These are phyloP conservation scores for Troglohyphantes excavatus DNA, from an alignment of 2,888 invertebrate species.

Conservation along the genomic window DNA sequence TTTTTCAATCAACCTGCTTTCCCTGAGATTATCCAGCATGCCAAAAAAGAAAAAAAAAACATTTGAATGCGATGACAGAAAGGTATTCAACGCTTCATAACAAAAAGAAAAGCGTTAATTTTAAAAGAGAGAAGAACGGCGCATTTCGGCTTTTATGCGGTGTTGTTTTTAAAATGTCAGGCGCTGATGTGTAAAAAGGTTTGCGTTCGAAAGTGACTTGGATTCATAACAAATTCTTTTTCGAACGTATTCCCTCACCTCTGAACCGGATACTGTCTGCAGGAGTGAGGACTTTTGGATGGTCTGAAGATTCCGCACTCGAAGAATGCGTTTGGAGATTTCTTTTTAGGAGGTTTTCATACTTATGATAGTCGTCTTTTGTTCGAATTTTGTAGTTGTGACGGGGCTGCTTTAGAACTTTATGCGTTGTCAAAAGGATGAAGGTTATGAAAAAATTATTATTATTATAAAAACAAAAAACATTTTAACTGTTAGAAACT, in stretches of 20 bases:
- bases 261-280: slow-evolving; percentile 46
- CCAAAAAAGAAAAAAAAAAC: neutral
- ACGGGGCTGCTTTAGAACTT: no score
- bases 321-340: no score
- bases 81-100: neutral
- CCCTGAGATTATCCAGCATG: no score
- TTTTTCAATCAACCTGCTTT: neutral
- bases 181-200: neutral
- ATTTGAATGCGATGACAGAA: slow-evolving; percentile 19
- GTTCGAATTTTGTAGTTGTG: no score
- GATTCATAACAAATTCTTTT: slow-evolving; percentile 30
- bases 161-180: slow-evolving; percentile 25
- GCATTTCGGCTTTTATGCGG: neutral
- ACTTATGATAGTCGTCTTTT: no score
- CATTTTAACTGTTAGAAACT: no score
- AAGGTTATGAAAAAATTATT: no score
- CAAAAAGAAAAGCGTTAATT: neutral
- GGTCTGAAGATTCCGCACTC: no score
- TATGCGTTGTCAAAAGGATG: no score
- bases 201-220: neutral
- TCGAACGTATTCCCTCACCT: slow-evolving; percentile 30
- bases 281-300: no score
- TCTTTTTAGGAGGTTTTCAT: no score
- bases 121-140: neutral
- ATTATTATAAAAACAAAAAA: no score